Conservation (phyloP, 2,797 vertebrate genomes). For the Cossypha dichroa region DNA sequence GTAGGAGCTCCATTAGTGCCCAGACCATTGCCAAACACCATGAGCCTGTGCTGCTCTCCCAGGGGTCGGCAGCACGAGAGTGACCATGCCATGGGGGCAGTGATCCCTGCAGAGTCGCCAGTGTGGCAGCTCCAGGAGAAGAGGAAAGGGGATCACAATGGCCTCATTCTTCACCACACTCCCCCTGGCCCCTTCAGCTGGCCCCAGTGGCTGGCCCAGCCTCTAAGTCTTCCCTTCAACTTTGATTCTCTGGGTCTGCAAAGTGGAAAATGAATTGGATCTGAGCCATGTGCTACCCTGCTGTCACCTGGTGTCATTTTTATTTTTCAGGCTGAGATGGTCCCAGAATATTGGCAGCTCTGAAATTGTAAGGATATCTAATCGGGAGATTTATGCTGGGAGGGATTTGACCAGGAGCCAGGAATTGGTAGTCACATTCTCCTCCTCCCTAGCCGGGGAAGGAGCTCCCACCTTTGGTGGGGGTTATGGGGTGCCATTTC, state of each 20-base stretch:
- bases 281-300: conserved; percentile 55
- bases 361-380: conserved; percentile 66
- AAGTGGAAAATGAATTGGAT: conserved; percentile 70
- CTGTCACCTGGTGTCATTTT: conserved; percentile 72
- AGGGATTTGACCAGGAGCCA: conserved; percentile 58
- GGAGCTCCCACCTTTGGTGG: neutral
- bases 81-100: neutral
- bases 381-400: conserved; percentile 63
- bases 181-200: neutral
- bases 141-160: neutral
- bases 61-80: fast-evolving
- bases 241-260: conserved; percentile 56
- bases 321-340: conserved; percentile 66
- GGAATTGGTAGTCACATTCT: neutral
- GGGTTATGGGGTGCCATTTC: neutral
- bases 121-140: neutral
- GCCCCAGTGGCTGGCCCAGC: neutral
- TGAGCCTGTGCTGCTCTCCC: neutral
- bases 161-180: neutral
- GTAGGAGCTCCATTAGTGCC: neutral
- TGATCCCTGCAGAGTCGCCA: neutral
- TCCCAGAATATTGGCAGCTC: conserved; percentile 70
- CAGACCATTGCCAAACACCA: neutral
- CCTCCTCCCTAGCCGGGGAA: neutral
- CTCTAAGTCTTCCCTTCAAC: conserved; percentile 55